These are phyloP conservation scores for Piaya cayana DNA, from an alignment of 2,113 vertebrate genomes.

Conservation along the genomic window DNA sequence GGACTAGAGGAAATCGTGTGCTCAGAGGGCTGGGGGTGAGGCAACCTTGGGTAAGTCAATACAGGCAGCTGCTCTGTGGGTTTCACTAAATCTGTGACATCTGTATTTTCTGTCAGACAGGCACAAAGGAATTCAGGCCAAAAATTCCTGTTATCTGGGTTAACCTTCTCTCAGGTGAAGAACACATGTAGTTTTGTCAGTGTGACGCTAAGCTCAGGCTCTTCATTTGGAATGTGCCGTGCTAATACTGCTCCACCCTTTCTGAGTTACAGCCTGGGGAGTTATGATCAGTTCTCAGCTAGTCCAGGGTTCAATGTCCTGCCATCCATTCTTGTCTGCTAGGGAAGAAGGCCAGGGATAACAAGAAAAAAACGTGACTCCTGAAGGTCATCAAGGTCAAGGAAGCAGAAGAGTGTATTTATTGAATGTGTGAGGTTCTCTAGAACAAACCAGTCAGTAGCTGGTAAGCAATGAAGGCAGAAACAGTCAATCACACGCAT, in stretches of 20 bases:
- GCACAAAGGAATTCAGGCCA: not conserved
- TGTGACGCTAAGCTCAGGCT: not conserved
- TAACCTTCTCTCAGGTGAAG: not conserved
- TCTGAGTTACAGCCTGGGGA: not conserved
- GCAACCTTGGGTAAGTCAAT: not conserved
- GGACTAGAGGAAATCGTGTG: not conserved
- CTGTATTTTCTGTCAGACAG: not conserved
- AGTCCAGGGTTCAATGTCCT: accelerated
- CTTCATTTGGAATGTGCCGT: not conserved
- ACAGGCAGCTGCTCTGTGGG: not conserved
- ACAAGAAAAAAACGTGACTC: not conserved
- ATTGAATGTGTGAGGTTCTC: accelerated
- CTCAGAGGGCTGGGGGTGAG: not conserved
- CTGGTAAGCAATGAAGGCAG: not conserved
- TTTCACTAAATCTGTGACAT: not conserved
- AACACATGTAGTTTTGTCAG: not conserved
- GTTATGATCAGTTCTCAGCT: not conserved
- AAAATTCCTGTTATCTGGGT: not conserved
- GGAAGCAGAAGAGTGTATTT: not conserved
- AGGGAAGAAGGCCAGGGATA: not conserved
- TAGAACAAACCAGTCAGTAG: not conserved
- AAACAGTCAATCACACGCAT: not conserved
- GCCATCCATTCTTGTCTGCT: not conserved
- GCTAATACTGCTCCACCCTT: accelerated
- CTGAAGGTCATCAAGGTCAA: not conserved